These are phyloP conservation scores for Merops nubicus DNA, from an alignment of 2,113 vertebrate species.

Conservation along the genomic window DNA sequence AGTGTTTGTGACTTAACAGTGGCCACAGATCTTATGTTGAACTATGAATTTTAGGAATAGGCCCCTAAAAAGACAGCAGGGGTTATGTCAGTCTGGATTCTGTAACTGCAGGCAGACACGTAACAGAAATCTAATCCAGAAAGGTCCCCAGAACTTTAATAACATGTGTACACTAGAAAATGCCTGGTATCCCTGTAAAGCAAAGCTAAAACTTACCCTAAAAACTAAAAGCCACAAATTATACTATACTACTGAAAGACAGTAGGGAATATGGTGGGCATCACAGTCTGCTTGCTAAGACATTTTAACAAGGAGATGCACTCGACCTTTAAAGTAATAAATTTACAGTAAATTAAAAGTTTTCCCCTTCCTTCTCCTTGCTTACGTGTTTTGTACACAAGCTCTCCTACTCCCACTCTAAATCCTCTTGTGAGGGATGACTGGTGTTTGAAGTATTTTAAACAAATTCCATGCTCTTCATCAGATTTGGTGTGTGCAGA, in stretches of 20 bases:
- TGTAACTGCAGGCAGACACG: neutral
- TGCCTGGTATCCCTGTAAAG: neutral
- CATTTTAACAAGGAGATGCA: neutral
- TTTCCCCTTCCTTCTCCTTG: neutral
- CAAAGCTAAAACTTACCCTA: neutral
- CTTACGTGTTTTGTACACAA: neutral
- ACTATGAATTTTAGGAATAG: neutral
- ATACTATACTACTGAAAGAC: neutral
- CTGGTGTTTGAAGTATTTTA: constrained; percentile 6
- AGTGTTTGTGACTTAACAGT: neutral
- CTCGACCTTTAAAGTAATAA: neutral
- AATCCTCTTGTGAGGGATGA: neutral
- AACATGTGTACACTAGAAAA: neutral
- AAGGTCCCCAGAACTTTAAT: neutral
- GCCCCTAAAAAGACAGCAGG: neutral
- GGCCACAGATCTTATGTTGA: neutral
- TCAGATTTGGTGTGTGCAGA: neutral
- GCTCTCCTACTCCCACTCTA: neutral
- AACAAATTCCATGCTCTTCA: constrained; percentile 28
- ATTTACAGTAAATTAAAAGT: neutral
- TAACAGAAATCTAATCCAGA: neutral
- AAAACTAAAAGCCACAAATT: neutral
- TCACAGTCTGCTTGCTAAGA: neutral
- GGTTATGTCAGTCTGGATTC: neutral
- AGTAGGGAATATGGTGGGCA: neutral